Percentiles rank a stretch among this genome's conserved stretches.
Conservation (phyloP, 2,888 invertebrate species). For the Cenopis cana region DNA sequence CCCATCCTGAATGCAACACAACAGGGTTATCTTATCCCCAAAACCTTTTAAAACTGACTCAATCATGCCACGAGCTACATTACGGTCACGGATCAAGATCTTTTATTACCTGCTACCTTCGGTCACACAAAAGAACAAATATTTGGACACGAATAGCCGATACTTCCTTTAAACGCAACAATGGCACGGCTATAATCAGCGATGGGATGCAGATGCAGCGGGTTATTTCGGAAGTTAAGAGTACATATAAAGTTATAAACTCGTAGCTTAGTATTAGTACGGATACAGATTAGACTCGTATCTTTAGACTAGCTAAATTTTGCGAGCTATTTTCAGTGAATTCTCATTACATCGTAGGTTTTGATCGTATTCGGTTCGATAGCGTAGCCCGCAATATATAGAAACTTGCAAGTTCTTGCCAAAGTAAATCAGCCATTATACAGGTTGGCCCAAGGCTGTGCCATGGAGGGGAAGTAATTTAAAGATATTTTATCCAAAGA, state of each 20-base stretch:
- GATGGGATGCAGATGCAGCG: slow-evolving; percentile 23
- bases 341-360: too few species aligned
- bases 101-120: slow-evolving; percentile 44
- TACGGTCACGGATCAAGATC: slow-evolving; percentile 43
- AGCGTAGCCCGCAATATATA: too few species aligned
- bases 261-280: too few species aligned
- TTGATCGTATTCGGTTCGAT: too few species aligned
- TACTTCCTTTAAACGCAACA: slow-evolving; percentile 36
- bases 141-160: slow-evolving; percentile 39
- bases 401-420: too few species aligned
- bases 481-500: too few species aligned
- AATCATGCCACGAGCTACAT: slow-evolving; percentile 28
- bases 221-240: slow-evolving; percentile 27
- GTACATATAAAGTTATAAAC: background rate
- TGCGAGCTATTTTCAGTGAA: too few species aligned
- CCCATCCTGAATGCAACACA: background rate
- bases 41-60: slow-evolving; percentile 37
- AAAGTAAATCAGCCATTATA: too few species aligned
- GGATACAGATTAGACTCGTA: too few species aligned
- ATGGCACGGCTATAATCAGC: slow-evolving; percentile 9
- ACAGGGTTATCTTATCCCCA: slow-evolving; percentile 15
- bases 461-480: too few species aligned
- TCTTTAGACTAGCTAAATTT: too few species aligned
- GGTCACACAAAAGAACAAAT: slow-evolving; percentile 43
- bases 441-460: too few species aligned